Evolutionary conservation across 1,140 invertebrate species (phyloP), one percentile per base, ranked within the genome.

Genomic region (Leptinotarsa defecta): DNA sequence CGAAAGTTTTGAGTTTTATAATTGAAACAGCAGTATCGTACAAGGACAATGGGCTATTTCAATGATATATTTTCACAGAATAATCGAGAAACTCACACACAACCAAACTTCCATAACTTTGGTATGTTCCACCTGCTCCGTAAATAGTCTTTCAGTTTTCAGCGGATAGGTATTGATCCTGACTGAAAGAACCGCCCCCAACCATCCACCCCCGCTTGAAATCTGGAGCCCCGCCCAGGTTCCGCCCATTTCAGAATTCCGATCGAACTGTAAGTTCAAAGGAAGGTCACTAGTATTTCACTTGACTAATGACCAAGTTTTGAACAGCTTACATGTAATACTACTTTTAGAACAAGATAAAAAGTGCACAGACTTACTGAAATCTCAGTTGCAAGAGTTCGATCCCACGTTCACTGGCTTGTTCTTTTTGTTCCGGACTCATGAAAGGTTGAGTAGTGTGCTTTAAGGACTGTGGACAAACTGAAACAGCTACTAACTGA

Each of bases 241-340:
- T 70, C 64, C 24, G 67, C 67, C 57, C 70, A 19, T 13, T 49
- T 77, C 75, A 73, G 57, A n/a, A 15, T 13, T 43, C 48, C 67
- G 27, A 69, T 57, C 52, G 52, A 57, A 57, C 52, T 72, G 69
- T 65, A 76, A 78, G 76, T 76, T 78, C 76, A 76, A 19, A 74
- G 68, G 76, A 78, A 78, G 75, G 77, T 78, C 75, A 78, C 72
- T 61, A 69, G 74, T 70, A 72, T 76, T 77, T 49, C 17, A 76
- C 48, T 70, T 71, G 68, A 79, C 74, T 74, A 73, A 79, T 76
- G 72, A 76, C 68, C 67, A 74, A 76, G 22, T 76, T 48, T 77
- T 68, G 61, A 71, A 71, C 48, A 64, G 76, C 68, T 77, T 74
- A 70, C 48, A 24, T 62, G 20, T 73, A 48, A 43, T 63, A n/a